Evolutionary conservation across 2,113 vertebrate genomes (phyloP).

Genomic region (Gopherus evgoodei): DNA sequence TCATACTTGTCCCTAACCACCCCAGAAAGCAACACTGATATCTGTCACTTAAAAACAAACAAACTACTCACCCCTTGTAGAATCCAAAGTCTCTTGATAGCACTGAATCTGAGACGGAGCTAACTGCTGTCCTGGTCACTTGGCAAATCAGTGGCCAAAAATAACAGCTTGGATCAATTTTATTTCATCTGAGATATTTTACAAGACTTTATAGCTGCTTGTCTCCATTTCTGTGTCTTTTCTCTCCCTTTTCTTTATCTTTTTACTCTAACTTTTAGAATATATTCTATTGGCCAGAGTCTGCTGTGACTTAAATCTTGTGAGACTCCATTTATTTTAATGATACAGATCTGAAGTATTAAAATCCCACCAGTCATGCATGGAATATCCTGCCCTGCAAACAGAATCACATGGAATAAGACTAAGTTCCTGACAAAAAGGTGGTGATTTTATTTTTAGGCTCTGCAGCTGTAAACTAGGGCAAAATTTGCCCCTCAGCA

Average conservation of each 20-base stretch:
- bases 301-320: not conserved
- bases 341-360: not conserved
- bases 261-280: not conserved
- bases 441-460: too few relatives aligned
- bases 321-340: not conserved
- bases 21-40: not conserved
- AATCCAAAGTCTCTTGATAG: not conserved
- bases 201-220: accelerated
- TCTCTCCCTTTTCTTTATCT: not conserved
- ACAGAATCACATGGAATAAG: not conserved
- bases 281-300: not conserved
- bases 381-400: not conserved
- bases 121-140: not conserved
- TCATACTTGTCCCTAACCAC: not conserved
- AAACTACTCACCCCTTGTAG: not conserved
- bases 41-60: not conserved
- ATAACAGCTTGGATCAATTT: accelerated
- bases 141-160: not conserved
- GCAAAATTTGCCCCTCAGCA: too few relatives aligned
- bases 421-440: not conserved
- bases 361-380: not conserved
- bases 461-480: too few relatives aligned
- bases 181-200: not conserved
- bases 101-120: not conserved
- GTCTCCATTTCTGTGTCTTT: not conserved